Conservation (phyloP, 2,797 vertebrate genomes). For the Bovichtus variegatus region DNA sequence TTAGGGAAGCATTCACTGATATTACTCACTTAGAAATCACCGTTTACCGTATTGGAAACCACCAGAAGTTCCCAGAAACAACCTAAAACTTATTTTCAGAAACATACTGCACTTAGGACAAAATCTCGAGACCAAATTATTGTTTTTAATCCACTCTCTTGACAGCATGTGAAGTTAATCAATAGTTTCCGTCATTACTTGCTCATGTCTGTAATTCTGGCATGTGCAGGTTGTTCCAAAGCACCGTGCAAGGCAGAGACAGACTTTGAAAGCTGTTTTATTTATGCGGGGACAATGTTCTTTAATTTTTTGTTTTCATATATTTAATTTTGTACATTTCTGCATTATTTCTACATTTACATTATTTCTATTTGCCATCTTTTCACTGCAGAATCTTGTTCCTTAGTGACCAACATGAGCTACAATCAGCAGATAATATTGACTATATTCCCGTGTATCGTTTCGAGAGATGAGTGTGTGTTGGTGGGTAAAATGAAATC, state of each 20-base stretch:
- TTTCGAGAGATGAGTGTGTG: background rate
- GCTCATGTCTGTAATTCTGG: background rate
- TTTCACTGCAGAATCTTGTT: background rate
- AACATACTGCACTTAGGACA: background rate
- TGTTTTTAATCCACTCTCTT: background rate
- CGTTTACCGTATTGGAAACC: slow-evolving; percentile 8
- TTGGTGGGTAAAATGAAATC: background rate
- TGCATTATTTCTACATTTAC: background rate
- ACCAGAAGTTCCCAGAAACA: background rate
- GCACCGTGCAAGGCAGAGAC: background rate
- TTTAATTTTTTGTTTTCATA: background rate
- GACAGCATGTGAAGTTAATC: background rate
- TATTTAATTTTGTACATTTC: background rate
- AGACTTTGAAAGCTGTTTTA: background rate
- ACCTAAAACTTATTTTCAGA: background rate
- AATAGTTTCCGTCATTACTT: background rate
- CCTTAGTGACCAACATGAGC: background rate
- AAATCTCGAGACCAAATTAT: background rate
- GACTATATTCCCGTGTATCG: fast-evolving
- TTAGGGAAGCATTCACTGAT: slow-evolving; percentile 34
- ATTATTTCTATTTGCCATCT: background rate
- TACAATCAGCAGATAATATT: background rate
- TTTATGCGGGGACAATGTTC: background rate
- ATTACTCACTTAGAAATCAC: slow-evolving; percentile 34
- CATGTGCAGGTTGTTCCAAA: background rate